phyloP scores from a whole-genome alignment of 2,113 vertebrate genomes.

The Rhinopithecus roxellana region DNA sequence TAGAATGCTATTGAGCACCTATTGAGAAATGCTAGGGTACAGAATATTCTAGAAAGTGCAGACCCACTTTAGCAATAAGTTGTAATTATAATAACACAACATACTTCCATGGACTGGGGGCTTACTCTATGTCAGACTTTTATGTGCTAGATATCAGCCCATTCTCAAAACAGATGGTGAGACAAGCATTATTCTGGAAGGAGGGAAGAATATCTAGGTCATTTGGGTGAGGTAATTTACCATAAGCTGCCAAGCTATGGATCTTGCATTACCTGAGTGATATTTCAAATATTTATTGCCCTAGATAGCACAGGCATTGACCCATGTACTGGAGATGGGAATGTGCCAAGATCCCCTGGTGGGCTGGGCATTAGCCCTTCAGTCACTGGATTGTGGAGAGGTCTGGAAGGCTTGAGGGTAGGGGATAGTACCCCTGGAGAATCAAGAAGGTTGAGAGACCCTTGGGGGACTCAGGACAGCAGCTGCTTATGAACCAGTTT shows the following conservation, averaged over 20 bases:
- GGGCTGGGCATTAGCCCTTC: neutral
- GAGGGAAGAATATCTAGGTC: neutral
- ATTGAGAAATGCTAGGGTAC: neutral
- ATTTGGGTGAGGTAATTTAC: neutral
- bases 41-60: constrained; percentile 34
- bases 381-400: neutral
- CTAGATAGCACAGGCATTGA: neutral
- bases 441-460: neutral
- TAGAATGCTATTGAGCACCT: neutral
- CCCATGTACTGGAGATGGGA: no score
- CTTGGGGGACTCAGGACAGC: neutral
- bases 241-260: neutral
- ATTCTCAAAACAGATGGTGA: neutral
- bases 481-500: neutral
- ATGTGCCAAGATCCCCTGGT: neutral
- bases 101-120: neutral
- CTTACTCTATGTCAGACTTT: neutral
- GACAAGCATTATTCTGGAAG: neutral
- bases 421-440: neutral
- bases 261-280: neutral
- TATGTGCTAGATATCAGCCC: neutral
- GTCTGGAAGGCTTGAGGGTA: neutral
- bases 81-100: neutral
- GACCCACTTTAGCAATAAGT: neutral
- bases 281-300: neutral